Base-by-base conservation (phyloP, 2,113 vertebrate species). In the Acanthisitta chloris region DNA sequence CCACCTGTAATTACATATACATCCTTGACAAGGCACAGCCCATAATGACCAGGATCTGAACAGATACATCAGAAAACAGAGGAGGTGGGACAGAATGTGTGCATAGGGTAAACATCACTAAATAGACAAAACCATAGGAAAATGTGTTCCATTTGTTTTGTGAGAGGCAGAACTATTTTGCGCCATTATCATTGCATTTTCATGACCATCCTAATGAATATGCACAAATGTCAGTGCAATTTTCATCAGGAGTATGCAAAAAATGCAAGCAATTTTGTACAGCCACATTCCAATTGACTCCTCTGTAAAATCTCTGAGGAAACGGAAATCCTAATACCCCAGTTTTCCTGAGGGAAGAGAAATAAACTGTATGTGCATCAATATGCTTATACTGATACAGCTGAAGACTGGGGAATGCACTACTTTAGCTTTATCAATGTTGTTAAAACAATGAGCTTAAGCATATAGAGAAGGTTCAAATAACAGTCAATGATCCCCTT, bases 181-280 rank as follows among this genome's bases (percentile, higher is more conserved):
- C 0, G 3, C 70, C 49, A 57, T 79, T 89, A 74, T 51, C 46
- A 45, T 20, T 86, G 48, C n/a, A 73, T 94, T 96, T 90, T 57
- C 79, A 70, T 82, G 79, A 65, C 36, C 25, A 6, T 80, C 31
- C 48, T 94, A 88, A 94, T 86, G 66, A 93, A 80, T 65, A 90
- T 42, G 58, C 74, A 82, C 66, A 70, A 96, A 69, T 48, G 20
- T 69, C 79, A 88, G 67, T 15, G 66, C 38, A 92, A 26, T 95
- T 96, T 93, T 92, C 67, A 94, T 92, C 74, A 92, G 49, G 58
- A 93, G 20, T 13, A 59, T n/a, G 58, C 57, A 73, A 93, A 92
- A 94, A 88, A 45, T 33, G 33, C 49, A 55, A 69, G 61, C 70
- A 69, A 76, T 87, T 90, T 77, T 28, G 33, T 93, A 72, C 36